phyloP scores from a whole-genome alignment of 2,113 vertebrate genomes.

The Epinephelus moara region DNA sequence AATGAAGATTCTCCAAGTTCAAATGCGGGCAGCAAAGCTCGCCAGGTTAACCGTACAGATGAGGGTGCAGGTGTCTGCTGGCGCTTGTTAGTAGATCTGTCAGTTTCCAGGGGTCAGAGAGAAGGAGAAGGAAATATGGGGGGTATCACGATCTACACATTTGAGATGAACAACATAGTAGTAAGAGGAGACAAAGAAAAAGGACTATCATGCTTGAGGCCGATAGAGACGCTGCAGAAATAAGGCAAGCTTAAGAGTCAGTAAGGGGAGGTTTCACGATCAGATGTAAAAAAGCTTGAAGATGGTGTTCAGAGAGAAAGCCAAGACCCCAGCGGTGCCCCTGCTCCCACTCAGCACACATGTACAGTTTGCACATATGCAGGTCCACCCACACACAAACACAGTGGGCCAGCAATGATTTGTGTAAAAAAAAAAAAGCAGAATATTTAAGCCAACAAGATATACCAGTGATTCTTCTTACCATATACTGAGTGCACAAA shows the following conservation, averaged over 20 bases:
- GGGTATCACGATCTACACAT: too few species aligned
- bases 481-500: background rate
- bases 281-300: conserved; percentile 60
- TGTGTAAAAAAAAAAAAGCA: background rate
- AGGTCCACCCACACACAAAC: conserved; percentile 62
- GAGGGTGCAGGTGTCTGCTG: background rate
- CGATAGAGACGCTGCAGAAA: background rate
- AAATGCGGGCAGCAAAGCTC: background rate
- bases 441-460: conserved; percentile 12
- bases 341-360: conserved; percentile 72
- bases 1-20: background rate
- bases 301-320: conserved; percentile 62
- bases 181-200: background rate
- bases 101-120: background rate
- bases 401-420: conserved; percentile 21
- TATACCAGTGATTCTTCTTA: background rate
- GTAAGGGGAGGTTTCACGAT: conserved; percentile 30
- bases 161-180: background rate
- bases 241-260: background rate
- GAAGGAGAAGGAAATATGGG: too few species aligned
- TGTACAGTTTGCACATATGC: conserved; percentile 63
- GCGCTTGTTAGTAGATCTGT: background rate
- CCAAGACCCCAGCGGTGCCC: conserved; percentile 70
- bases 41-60: background rate
- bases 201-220: background rate